Base-by-base conservation (phyloP, 2,888 invertebrate species). In the Dasysyrphus albostriatus region DNA sequence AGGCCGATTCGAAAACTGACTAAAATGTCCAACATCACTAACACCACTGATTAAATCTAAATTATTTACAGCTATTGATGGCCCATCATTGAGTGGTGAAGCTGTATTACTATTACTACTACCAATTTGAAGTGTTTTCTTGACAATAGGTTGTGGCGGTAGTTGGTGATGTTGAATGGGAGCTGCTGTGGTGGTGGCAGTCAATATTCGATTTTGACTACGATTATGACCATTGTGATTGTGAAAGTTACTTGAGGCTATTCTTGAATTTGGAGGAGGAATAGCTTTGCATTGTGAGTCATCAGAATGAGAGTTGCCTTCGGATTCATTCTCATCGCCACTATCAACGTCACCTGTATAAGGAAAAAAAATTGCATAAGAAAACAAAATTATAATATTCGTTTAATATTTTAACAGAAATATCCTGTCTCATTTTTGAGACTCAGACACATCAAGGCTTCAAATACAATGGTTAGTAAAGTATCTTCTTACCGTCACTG, bases 301-400 rank as follows among this genome's bases (percentile, higher is more conserved):
- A 24, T 87, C 87, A 0, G 87, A 79, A 59, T 93, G 92, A 0
- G 93, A 93, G 34, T 93, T 93, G 4, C 92, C 92, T 79, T 93
- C 93, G 88, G 94, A 94, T 89, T 95, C 95, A 90, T 95, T 95
- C 88, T 97, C 97, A 88, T 95, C 96, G 65, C 94, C 95, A 80
- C 97, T 97, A 93, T 97, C 97, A 7, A 97, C 97, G 92, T 97
- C 97, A 79, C 96, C 96, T 96, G n/a, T 56, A 51, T 14, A 14
- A 39, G 19, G 3, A 61, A 44, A 42, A 65, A n/a, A 7, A 3
- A 0, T 32, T 24, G 24, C 24, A 24, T 24, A 24, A 24, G 24
- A 24, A 24, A 24, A 24, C n/a, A 24, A 24, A 24, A 24, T 2
- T 24, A 24, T 24, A 24, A 24, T 24, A 24, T 24, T 24, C 2